These are phyloP conservation scores for Thereva unica DNA, from an alignment of 2,888 invertebrate genomes.

Conservation along the genomic window DNA sequence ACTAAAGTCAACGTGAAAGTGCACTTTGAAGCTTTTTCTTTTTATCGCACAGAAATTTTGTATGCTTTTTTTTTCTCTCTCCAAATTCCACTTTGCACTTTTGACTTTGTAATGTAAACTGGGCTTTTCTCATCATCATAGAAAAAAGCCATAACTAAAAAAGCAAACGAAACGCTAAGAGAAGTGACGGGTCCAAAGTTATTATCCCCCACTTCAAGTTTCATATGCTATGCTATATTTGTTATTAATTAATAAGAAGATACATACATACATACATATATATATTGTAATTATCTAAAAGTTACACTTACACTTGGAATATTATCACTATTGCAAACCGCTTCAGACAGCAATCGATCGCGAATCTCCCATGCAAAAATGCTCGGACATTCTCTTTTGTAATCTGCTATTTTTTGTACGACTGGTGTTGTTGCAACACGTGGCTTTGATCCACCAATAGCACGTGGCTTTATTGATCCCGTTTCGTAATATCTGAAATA, in stretches of 20 bases:
- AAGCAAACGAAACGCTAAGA: too few relatives aligned
- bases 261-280: background rate
- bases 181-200: constrained; percentile 3
- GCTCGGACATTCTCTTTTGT: constrained; percentile 96
- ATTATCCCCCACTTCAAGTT: background rate
- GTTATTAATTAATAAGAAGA: background rate
- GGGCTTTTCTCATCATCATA: too few relatives aligned
- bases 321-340: constrained; percentile 96
- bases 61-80: too few relatives aligned
- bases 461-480: constrained; percentile 94
- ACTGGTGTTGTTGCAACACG: constrained; percentile 93
- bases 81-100: too few relatives aligned
- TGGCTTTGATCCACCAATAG: constrained; percentile 96
- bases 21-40: too few relatives aligned
- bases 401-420: constrained; percentile 93
- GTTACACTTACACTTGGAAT: constrained; percentile 92
- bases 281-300: background rate
- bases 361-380: constrained; percentile 99
- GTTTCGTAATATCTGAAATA: constrained; percentile 91
- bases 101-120: too few relatives aligned
- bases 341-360: constrained; percentile 90
- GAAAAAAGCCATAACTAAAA: too few relatives aligned
- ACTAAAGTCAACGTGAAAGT: too few relatives aligned
- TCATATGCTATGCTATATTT: background rate
- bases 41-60: too few relatives aligned